phyloP scores from a whole-genome alignment of 2,888 invertebrate genomes.

The Drosophila fungiperda region DNA sequence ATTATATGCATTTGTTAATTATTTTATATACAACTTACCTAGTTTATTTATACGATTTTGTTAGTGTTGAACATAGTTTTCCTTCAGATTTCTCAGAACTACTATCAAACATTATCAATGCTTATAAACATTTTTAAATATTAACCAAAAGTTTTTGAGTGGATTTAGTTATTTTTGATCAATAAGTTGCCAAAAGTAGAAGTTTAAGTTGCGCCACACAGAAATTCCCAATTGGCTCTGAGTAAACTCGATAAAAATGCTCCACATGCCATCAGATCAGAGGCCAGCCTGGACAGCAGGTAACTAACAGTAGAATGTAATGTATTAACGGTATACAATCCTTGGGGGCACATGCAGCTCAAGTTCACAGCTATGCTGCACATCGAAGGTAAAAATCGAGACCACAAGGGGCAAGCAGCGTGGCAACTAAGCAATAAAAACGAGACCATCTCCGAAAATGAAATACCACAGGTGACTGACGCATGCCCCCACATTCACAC shows the following conservation, averaged over 20 bases:
- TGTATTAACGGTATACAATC: conserved; percentile 37
- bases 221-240: background rate
- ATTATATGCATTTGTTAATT: background rate
- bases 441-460: conserved; percentile 60
- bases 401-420: conserved; percentile 11
- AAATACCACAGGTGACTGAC: conserved; percentile 80
- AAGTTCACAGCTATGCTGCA: conserved; percentile 52
- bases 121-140: background rate
- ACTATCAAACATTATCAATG: background rate
- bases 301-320: conserved; percentile 31
- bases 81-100: background rate
- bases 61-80: background rate
- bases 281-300: background rate
- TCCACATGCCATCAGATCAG: background rate
- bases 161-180: background rate
- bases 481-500: conserved; percentile 61
- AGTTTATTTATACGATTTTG: background rate
- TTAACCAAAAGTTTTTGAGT: background rate
- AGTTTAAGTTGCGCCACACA: background rate
- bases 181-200: conserved; percentile 1
- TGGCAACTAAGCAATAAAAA: conserved; percentile 65
- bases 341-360: conserved; percentile 41
- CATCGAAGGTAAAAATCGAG: conserved; percentile 17
- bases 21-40: background rate
- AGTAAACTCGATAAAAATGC: conserved; percentile 9